These are phyloP conservation scores for Alloplasta piceator DNA, from an alignment of 2,888 invertebrate species.

Conservation along the genomic window DNA sequence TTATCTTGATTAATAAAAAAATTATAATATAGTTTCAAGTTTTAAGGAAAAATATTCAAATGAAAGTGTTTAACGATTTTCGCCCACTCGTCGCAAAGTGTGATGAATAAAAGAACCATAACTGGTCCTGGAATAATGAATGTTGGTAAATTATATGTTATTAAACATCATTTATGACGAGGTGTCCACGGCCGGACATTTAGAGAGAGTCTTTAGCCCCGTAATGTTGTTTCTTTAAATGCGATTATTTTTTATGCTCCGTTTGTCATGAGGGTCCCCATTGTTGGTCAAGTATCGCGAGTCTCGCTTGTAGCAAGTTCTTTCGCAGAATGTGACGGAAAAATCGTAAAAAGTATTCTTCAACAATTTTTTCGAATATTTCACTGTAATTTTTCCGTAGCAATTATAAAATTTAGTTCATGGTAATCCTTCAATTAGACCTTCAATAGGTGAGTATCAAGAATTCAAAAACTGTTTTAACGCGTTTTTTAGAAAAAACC, in stretches of 20 bases:
- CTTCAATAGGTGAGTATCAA: no score
- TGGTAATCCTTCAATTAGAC: not conserved
- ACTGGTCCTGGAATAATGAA: not conserved
- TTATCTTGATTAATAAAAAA: conserved; percentile 1
- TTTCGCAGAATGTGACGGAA: conserved; percentile 34
- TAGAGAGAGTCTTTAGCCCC: conserved; percentile 49
- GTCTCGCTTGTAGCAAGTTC: conserved; percentile 66
- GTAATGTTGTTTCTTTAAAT: conserved; percentile 27
- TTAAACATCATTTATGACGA: conserved; percentile 35
- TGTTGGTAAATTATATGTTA: conserved; percentile 22
- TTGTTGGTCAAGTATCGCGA: conserved; percentile 68
- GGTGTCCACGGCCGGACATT: conserved; percentile 36
- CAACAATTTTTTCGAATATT: not conserved
- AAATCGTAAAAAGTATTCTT: conserved; percentile 1
- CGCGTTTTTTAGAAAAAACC: not conserved
- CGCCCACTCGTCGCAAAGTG: not conserved
- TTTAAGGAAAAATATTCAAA: conserved; percentile 3
- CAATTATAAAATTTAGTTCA: not conserved
- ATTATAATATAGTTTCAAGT: not conserved
- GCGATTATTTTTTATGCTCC: conserved; percentile 71
- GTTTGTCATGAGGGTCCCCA: conserved; percentile 75
- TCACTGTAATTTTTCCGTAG: not conserved
- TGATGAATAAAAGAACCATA: conserved; percentile 6
- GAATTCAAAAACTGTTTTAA: not conserved
- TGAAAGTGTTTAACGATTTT: conserved; percentile 9